Evolutionary conservation across 1,140 invertebrate genomes (phyloP).

Genomic region (Antheraea mylitta): DNA sequence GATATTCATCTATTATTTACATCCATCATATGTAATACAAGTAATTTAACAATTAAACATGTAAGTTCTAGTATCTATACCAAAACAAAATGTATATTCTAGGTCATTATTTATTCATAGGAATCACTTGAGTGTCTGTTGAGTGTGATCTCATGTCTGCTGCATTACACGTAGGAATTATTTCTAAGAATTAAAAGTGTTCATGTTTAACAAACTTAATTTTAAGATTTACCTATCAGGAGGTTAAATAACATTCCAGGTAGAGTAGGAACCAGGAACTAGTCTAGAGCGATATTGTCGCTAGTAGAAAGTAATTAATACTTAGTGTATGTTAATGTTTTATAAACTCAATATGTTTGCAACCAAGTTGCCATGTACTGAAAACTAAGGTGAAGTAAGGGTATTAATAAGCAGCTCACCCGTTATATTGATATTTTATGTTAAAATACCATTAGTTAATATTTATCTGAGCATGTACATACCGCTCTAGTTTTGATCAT

Average conservation of each 20-base stretch:
- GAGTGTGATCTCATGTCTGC: slow-evolving; percentile 70
- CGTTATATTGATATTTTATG: slow-evolving; percentile 28
- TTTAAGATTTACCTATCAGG: slow-evolving; percentile 51
- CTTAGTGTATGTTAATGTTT: slow-evolving; percentile 32
- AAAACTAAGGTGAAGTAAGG: slow-evolving; percentile 24
- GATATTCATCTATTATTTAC: slow-evolving; percentile 26
- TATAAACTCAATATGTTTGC: slow-evolving; percentile 41
- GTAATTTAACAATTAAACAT: slow-evolving; percentile 23
- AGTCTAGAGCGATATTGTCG: slow-evolving; percentile 60
- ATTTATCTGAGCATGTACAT: slow-evolving; percentile 16
- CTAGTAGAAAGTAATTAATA: slow-evolving; percentile 21
- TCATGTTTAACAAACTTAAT: slow-evolving; percentile 55
- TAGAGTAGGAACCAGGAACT: slow-evolving; percentile 59
- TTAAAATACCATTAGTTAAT: slow-evolving; percentile 27
- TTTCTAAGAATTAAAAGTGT: slow-evolving; percentile 53
- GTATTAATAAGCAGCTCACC: slow-evolving; percentile 37
- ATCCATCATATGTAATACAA: slow-evolving; percentile 18
- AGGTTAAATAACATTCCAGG: slow-evolving; percentile 61
- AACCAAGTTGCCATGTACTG: slow-evolving; percentile 55
- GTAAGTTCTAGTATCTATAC: slow-evolving; percentile 73
- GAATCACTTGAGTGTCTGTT: slow-evolving; percentile 60
- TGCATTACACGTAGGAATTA: slow-evolving; percentile 36
- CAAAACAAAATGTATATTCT: slow-evolving; percentile 69
- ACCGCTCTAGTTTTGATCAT: slow-evolving; percentile 26
- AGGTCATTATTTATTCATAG: slow-evolving; percentile 75